Evolutionary conservation across 1,140 invertebrate species (phyloP).

Genomic region (Riptortus pedestris): DNA sequence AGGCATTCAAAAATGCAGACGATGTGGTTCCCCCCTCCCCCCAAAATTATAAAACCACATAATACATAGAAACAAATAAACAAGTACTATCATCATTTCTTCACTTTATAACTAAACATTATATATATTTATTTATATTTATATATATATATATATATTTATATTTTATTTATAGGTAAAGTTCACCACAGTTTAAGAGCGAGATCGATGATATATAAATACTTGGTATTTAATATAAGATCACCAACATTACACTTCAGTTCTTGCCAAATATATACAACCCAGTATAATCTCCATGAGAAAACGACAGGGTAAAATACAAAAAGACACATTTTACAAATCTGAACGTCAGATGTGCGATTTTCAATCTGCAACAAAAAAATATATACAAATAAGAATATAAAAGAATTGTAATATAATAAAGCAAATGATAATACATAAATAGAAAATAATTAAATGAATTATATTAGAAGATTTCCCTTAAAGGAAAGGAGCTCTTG

Average conservation of each 20-base stretch:
- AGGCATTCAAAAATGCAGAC: too few species aligned
- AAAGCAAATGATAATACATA: too few species aligned
- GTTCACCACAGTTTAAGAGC: conserved; percentile 12
- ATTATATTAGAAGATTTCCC: too few species aligned
- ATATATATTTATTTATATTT: too few species aligned
- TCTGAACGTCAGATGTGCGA: neutral
- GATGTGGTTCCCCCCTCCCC: too few species aligned
- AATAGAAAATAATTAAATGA: too few species aligned
- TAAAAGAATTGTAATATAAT: neutral
- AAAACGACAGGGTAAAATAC: neutral
- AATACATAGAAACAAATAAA: too few species aligned
- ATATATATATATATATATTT: conserved; percentile 1
- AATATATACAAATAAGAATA: neutral
- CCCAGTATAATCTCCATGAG: neutral
- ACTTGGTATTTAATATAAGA: conserved; percentile 13
- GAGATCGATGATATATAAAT: conserved; percentile 17
- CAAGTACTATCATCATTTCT: too few species aligned
- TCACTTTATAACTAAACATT: too few species aligned
- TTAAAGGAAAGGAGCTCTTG: too few species aligned
- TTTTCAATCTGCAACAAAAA: neutral
- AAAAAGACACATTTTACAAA: neutral
- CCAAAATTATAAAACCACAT: too few species aligned
- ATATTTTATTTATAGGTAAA: neutral
- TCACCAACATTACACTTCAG: conserved; percentile 2
- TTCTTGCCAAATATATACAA: neutral